Percentiles rank a stretch among this genome's conserved stretches.
phyloP scores from a whole-genome alignment of 2,113 vertebrate genomes.

The Agapornis roseicollis region DNA sequence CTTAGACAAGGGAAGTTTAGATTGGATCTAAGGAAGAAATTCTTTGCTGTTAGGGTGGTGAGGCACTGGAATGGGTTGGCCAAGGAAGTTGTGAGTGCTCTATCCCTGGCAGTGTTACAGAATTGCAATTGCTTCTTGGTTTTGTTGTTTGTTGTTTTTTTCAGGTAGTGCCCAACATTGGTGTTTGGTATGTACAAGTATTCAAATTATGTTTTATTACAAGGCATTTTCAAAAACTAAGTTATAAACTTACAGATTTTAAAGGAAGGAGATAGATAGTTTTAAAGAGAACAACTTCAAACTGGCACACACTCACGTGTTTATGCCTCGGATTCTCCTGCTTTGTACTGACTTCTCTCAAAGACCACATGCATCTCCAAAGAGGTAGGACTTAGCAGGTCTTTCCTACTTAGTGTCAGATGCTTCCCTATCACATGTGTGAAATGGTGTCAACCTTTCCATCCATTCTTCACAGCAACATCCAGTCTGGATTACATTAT shows the following conservation, averaged over 20 bases:
- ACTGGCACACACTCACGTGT: accelerated
- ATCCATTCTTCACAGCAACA: neutral
- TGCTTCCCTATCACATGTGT: neutral
- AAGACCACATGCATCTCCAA: neutral
- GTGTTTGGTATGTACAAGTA: neutral
- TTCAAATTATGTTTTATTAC: neutral
- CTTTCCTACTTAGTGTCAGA: neutral
- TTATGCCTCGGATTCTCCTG: neutral
- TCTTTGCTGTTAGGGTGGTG: too few species aligned
- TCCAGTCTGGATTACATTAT: neutral
- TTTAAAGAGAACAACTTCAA: neutral
- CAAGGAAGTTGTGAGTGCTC: too few species aligned
- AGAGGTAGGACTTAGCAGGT: neutral
- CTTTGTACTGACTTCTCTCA: neutral
- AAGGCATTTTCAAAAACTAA: neutral
- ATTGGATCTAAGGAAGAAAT: too few species aligned
- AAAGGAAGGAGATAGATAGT: neutral
- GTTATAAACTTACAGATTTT: neutral
- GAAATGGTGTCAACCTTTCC: neutral
- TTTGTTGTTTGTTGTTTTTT: neutral
- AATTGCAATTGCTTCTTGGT: neutral
- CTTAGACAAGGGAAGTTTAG: too few species aligned
- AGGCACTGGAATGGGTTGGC: too few species aligned
- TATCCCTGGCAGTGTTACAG: neutral
- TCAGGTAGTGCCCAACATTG: neutral